Evolutionary conservation across 2,888 invertebrate genomes (phyloP).

Genomic region (Rhopalosiphum nymphaeae): DNA sequence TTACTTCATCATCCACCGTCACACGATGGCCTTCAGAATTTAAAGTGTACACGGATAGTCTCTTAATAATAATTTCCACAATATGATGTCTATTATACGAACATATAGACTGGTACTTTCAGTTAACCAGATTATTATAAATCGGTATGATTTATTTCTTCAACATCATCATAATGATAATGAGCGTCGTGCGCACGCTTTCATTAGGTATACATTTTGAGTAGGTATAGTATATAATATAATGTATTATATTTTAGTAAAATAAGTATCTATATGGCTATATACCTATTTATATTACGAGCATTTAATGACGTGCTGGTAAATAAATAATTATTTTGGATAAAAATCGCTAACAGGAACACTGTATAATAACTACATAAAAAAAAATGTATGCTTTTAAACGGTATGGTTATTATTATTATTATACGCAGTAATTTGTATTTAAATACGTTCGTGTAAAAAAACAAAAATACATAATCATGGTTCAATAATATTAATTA

Average conservation of each 20-base stretch:
- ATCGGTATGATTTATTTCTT: neutral
- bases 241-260: neutral
- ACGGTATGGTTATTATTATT: neutral
- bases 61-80: slow-evolving; percentile 3
- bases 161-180: neutral
- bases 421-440: neutral
- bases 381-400: neutral
- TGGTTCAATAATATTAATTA: neutral
- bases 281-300: neutral
- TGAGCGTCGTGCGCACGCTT: neutral
- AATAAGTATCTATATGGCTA: neutral
- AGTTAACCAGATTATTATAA: neutral
- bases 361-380: neutral
- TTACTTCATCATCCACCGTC: neutral
- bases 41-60: neutral
- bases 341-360: neutral
- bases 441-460: neutral
- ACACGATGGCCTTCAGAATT: neutral
- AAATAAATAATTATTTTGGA: neutral
- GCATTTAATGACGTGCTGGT: neutral
- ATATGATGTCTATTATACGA: neutral
- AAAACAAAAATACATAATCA: neutral
- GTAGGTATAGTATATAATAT: neutral
- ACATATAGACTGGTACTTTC: neutral
- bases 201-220: neutral